Percentiles rank a stretch among this genome's conserved stretches.
Conservation (phyloP, 2,888 invertebrate species). For the Cerceris ruficornis region DNA sequence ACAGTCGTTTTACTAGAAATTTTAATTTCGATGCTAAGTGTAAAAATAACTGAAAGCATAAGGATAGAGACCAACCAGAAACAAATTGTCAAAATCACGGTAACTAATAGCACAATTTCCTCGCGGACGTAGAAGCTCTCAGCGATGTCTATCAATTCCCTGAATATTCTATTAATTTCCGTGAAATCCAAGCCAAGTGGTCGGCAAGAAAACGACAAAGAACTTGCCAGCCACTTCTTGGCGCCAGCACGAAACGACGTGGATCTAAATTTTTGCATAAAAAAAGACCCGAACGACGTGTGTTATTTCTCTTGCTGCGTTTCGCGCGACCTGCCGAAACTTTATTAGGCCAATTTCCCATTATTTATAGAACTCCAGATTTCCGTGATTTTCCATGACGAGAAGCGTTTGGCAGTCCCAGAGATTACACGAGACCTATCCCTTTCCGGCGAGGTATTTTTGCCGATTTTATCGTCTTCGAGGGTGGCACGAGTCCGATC, state of each 20-base stretch:
- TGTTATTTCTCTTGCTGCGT: constrained; percentile 9
- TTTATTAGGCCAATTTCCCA: constrained; percentile 34
- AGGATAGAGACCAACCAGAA: too few species aligned
- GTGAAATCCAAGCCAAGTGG: not conserved
- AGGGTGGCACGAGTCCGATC: too few species aligned
- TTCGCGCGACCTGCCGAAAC: constrained; percentile 2
- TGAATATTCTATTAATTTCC: constrained; percentile 9
- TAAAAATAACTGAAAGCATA: too few species aligned
- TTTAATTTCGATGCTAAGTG: too few species aligned
- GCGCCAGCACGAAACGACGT: not conserved
- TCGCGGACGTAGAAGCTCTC: too few species aligned
- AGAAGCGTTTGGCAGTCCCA: too few species aligned
- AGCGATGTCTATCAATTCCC: constrained; percentile 16
- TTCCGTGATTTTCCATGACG: constrained; percentile 13
- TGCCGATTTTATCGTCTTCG: too few species aligned
- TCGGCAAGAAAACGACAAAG: not conserved
- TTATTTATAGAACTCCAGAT: constrained; percentile 40
- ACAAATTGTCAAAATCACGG: too few species aligned
- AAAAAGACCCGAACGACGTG: constrained; percentile 9
- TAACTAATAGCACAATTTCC: too few species aligned
- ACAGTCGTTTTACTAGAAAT: too few species aligned
- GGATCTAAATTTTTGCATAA: not conserved
- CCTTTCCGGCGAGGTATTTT: too few species aligned
- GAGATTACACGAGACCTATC: too few species aligned
- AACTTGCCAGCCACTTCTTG: constrained; percentile 7